Conservation (phyloP, 2,797 vertebrate species). For the Intellagama lesueurii region DNA sequence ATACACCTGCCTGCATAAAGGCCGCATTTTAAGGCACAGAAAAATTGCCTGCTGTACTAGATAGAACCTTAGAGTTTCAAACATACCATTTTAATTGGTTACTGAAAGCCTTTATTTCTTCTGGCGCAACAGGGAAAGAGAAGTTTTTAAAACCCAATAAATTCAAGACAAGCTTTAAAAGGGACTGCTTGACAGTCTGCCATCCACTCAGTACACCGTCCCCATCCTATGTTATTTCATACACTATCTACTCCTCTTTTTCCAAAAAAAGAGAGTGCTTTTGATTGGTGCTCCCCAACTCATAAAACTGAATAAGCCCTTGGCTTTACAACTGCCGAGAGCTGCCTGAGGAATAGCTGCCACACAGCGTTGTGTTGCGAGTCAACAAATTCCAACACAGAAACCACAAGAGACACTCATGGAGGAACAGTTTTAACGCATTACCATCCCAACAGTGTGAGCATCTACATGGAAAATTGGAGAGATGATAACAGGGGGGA, state of each 20-base stretch:
- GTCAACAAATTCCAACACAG: not conserved
- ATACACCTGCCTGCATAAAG: constrained; percentile 18
- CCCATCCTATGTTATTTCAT: not conserved
- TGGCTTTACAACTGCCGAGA: not conserved
- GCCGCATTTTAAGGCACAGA: constrained; percentile 28
- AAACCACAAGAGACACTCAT: not conserved
- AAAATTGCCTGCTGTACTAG: not conserved
- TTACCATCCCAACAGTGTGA: too few relatives aligned
- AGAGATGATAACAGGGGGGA: too few relatives aligned
- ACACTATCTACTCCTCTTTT: not conserved
- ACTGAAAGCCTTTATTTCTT: constrained; percentile 15
- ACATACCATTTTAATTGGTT: constrained; percentile 22
- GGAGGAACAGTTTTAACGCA: too few relatives aligned
- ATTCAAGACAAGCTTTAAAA: not conserved
- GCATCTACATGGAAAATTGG: too few relatives aligned
- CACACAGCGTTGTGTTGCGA: not conserved
- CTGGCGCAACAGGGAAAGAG: not conserved
- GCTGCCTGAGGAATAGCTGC: not conserved
- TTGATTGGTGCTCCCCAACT: not conserved
- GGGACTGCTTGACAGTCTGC: not conserved
- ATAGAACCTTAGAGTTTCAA: constrained; percentile 17
- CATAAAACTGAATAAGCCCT: not conserved
- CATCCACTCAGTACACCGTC: not conserved
- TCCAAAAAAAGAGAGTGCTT: not conserved
- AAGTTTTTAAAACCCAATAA: not conserved